phyloP scores from a whole-genome alignment of 2,113 vertebrate species.

The Syngnathus typhle region DNA sequence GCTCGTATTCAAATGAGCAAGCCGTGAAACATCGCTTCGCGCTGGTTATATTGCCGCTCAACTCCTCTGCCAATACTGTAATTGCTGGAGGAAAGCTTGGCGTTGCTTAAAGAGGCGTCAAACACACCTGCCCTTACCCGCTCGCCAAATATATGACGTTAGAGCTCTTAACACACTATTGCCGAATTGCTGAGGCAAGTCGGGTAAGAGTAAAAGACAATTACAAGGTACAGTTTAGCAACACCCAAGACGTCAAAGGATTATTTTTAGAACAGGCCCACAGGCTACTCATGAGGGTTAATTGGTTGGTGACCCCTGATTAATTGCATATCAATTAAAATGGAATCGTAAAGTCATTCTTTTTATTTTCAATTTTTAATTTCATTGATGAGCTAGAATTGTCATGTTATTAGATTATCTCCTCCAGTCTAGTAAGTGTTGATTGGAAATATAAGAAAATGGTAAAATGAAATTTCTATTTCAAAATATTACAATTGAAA shows the following conservation, averaged over 20 bases:
- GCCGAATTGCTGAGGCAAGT: background rate
- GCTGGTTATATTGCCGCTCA: conserved; percentile 46
- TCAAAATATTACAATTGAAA: background rate
- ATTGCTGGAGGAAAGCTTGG: conserved; percentile 57
- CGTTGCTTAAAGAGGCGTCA: conserved; percentile 28
- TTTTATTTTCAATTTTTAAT: background rate
- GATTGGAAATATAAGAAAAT: background rate
- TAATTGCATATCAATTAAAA: too few species aligned
- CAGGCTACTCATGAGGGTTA: too few species aligned
- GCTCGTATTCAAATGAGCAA: conserved; percentile 58
- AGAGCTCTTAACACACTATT: background rate
- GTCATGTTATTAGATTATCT: too few species aligned
- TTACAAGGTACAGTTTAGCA: background rate
- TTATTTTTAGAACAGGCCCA: too few species aligned
- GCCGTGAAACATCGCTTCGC: conserved; percentile 43
- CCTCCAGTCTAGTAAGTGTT: too few species aligned
- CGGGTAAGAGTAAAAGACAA: background rate
- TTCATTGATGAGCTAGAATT: too few species aligned
- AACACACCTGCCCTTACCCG: conserved; percentile 15
- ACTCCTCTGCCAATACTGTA: conserved; percentile 44
- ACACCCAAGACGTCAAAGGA: background rate
- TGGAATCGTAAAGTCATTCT: background rate
- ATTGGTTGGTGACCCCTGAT: too few species aligned
- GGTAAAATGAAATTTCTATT: too few species aligned
- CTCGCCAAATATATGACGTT: background rate